Conservation (phyloP, 1,140 invertebrate species). For the Solen grandis region DNA sequence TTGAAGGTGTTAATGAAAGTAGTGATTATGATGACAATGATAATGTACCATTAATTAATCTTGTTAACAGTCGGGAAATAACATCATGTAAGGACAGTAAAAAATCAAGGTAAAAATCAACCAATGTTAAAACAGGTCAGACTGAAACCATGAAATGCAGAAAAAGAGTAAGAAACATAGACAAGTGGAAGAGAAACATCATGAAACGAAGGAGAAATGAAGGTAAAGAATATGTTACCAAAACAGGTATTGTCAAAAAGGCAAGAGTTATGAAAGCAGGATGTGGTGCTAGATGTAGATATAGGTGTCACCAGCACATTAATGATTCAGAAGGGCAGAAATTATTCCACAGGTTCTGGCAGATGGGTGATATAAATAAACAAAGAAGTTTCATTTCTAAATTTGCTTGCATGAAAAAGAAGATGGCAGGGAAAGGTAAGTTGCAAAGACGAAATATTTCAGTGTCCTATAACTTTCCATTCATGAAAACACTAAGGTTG, state of each 20-base stretch:
- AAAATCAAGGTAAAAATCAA: too few species aligned
- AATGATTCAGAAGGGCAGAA: background rate
- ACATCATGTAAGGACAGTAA: too few species aligned
- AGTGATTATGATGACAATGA: background rate
- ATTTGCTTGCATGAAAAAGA: background rate
- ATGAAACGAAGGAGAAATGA: background rate
- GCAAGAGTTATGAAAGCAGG: background rate
- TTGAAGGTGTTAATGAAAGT: background rate
- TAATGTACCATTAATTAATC: background rate
- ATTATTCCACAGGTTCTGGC: conserved; percentile 36
- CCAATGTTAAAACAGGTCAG: background rate
- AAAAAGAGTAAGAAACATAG: background rate
- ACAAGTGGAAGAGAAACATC: conserved; percentile 18
- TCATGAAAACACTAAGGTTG: background rate
- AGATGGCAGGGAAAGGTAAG: too few species aligned
- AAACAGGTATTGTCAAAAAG: background rate
- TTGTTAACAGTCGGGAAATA: too few species aligned
- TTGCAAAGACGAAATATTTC: background rate
- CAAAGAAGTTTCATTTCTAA: conserved; percentile 17
- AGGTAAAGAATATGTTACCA: background rate
- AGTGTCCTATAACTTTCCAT: background rate
- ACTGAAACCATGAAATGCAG: background rate
- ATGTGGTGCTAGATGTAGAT: background rate
- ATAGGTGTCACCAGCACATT: conserved; percentile 1
- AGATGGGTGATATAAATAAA: background rate